Evolutionary conservation across 2,888 invertebrate genomes (phyloP).

Genomic region (Drosophila flavopinicola): DNA sequence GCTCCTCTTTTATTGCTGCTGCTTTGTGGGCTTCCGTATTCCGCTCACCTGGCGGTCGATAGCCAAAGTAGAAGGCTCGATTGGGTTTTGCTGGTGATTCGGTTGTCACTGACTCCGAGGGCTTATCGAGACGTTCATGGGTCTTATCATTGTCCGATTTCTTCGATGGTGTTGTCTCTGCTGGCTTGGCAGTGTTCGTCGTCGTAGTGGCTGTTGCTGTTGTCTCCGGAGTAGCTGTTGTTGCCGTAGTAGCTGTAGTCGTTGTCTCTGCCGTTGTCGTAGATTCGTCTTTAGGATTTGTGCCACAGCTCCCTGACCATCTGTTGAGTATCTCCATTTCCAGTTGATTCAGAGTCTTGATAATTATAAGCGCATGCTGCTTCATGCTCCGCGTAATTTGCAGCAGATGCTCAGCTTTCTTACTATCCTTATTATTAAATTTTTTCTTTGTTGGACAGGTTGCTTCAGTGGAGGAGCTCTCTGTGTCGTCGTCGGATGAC

Average conservation of each 20-base stretch:
- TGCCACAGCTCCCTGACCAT: slow-evolving; percentile 2
- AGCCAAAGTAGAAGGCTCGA: slow-evolving; percentile 46
- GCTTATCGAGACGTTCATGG: slow-evolving; percentile 31
- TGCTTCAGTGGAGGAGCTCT: too few relatives aligned
- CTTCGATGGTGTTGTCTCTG: neutral
- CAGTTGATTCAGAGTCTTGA: slow-evolving; percentile 43
- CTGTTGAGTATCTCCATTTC: slow-evolving; percentile 38
- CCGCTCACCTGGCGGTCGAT: slow-evolving; percentile 8
- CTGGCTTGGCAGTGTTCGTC: too few relatives aligned
- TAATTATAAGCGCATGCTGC: slow-evolving; percentile 32
- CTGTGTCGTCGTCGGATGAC: too few relatives aligned
- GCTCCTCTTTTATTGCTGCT: slow-evolving; percentile 43
- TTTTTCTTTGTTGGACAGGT: neutral
- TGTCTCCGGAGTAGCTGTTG: neutral
- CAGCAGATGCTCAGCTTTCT: slow-evolving; percentile 5
- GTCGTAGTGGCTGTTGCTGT: neutral
- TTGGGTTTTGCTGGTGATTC: neutral
- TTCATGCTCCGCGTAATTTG: slow-evolving; percentile 26
- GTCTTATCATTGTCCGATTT: neutral
- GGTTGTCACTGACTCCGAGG: neutral
- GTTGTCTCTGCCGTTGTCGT: neutral
- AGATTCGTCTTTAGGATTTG: neutral
- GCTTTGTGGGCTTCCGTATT: slow-evolving; percentile 14
- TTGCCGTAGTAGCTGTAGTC: neutral
- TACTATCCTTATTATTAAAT: neutral